phyloP scores from a whole-genome alignment of 2,797 vertebrate species.

The Enteromius anoplus region DNA sequence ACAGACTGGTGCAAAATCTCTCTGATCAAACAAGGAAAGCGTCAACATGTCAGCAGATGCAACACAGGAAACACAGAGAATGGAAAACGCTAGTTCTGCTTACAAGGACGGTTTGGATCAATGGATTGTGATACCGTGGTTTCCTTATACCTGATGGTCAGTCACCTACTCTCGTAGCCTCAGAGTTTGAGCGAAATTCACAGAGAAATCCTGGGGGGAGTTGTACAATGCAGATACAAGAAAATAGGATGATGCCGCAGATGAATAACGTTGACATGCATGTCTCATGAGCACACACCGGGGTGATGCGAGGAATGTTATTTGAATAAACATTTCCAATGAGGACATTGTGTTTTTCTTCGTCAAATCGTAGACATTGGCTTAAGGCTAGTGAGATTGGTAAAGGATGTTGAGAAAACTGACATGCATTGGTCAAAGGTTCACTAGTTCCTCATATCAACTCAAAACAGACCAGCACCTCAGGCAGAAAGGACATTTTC shows the following conservation, averaged over 20 bases:
- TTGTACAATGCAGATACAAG: conserved; percentile 22
- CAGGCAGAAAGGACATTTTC: conserved; percentile 83
- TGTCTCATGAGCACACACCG: conserved; percentile 30
- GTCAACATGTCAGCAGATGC: conserved; percentile 51
- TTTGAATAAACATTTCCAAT: conserved; percentile 52
- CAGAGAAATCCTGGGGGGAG: conserved; percentile 13
- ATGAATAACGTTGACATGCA: conserved; percentile 27
- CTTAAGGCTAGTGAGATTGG: conserved; percentile 48
- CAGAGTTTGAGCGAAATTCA: conserved; percentile 35
- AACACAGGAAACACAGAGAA: conserved; percentile 43
- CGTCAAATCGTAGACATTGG: conserved; percentile 49
- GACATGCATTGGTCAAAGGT: conserved; percentile 71
- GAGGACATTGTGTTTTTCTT: conserved; percentile 47
- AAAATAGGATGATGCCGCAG: conserved; percentile 13
- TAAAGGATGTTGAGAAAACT: conserved; percentile 42
- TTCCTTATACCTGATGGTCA: conserved; percentile 19
- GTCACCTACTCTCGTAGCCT: conserved; percentile 46
- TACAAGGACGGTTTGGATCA: conserved; percentile 48
- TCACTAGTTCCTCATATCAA: conserved; percentile 76
- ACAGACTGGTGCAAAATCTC: conserved; percentile 58
- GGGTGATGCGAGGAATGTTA: conserved; percentile 11
- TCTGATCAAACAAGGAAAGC: conserved; percentile 60
- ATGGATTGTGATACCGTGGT: conserved; percentile 36
- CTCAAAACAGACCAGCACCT: conserved; percentile 83
- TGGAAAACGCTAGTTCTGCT: conserved; percentile 40